Percentiles rank a stretch among this genome's conserved stretches.
Conservation (phyloP, 2,113 vertebrate species). For the Oreochromis niloticus region DNA sequence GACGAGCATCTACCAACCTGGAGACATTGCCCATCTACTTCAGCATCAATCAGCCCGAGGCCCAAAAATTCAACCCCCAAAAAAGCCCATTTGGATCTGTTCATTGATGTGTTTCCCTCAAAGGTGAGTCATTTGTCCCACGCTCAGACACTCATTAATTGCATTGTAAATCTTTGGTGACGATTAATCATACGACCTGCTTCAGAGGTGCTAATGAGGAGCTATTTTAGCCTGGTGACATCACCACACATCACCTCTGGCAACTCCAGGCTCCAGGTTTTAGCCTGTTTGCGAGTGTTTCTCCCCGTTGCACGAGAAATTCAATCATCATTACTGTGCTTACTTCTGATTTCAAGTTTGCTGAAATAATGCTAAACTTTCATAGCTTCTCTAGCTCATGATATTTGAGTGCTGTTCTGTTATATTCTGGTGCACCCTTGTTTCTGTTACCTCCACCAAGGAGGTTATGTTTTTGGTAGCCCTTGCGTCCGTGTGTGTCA, state of each 20-base stretch:
- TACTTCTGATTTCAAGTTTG: constrained; percentile 3
- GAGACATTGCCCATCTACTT: constrained; percentile 11
- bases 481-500: not conserved
- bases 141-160: constrained; percentile 64
- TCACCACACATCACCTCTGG: constrained; percentile 59
- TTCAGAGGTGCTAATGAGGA: constrained; percentile 68
- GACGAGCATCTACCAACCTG: constrained; percentile 3
- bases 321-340: not conserved
- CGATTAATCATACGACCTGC: constrained; percentile 61
- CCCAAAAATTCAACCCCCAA: not conserved
- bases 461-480: not conserved
- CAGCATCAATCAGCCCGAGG: constrained; percentile 45
- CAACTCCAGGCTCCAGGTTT: not conserved
- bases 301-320: not conserved
- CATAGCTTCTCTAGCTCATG: not conserved
- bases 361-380: not conserved
- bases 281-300: constrained; percentile 13
- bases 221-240: constrained; percentile 65
- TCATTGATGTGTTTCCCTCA: constrained; percentile 60
- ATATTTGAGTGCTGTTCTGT: constrained; percentile 4
- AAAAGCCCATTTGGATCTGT: constrained; percentile 25
- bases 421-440: not conserved
- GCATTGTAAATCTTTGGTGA: constrained; percentile 65
- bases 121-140: constrained; percentile 61
- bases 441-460: not conserved